Evolutionary conservation across 2,888 invertebrate genomes (phyloP), one percentile per base, ranked within the genome.

Genomic region (Hemithea aestivaria): DNA sequence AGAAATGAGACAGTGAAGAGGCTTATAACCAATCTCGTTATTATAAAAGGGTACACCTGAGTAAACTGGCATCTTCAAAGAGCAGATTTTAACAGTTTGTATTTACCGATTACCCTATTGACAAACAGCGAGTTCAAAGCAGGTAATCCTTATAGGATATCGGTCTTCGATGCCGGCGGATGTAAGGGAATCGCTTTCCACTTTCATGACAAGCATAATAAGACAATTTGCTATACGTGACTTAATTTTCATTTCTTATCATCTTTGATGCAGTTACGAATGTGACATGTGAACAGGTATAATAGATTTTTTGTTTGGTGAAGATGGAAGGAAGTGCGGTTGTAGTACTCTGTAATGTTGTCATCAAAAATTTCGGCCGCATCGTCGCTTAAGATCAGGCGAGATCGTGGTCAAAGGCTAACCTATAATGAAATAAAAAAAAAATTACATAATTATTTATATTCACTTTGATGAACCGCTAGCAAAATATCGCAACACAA

Each of bases 51-150:
- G 63, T 61, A 56, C 81, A 82, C 83, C 84, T 84, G 84, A 79
- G 62, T 73, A 83, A 83, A 85, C 83, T 73, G 59, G 59, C 55
- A 58, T 66, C 73, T 70, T 72, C 77, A 76, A 78, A 81, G 77
- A 74, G 65, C 56, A 73, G 81, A 82, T 80, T 82, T 83, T 82
- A 74, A 83, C 83, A 82, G 82, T 82, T 85, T 73, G 56, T 82
- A 71, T 85, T 83, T 80, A 73, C 80, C 67, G 80, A 82, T 81
- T 74, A 76, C 62, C 60, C 65, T 67, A 78, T 76, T 76, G 74
- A 81, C 79, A 82, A 82, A 78, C 72, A 71, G 52, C 16, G 16
- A 66, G 70, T 65, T 72, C 63, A 73, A 73, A 72, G 77, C 80
- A 79, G 81, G 82, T 82, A 82, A 82, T 75, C 71, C 67, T 66